Conservation (phyloP, 2,888 invertebrate genomes). For the Temnothorax ravouxi region DNA sequence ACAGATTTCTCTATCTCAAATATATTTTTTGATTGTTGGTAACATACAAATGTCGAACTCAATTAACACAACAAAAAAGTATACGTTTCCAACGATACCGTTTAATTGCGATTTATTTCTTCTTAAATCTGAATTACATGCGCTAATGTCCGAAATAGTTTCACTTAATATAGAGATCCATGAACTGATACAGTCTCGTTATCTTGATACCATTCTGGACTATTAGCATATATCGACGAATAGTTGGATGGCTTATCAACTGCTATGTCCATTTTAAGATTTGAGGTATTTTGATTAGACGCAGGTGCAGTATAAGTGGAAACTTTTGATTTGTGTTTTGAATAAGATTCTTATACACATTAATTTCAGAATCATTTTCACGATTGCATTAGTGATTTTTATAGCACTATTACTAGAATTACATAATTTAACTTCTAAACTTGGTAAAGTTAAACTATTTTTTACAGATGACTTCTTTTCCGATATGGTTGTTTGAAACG, state of each 20-base stretch:
- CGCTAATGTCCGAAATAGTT: slow-evolving; percentile 59
- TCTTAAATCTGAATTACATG: slow-evolving; percentile 50
- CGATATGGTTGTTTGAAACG: slow-evolving; percentile 13
- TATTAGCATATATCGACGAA: slow-evolving; percentile 12
- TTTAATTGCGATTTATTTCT: slow-evolving; percentile 28
- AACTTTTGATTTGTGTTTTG: slow-evolving; percentile 41
- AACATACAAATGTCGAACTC: slow-evolving; percentile 15
- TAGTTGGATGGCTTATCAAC: slow-evolving; percentile 2
- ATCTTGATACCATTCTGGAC: slow-evolving; percentile 66
- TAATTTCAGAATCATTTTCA: slow-evolving; percentile 31
- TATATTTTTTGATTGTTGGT: slow-evolving; percentile 4
- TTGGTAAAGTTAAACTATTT: slow-evolving; percentile 15
- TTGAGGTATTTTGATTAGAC: slow-evolving; percentile 35
- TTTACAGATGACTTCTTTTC: background rate
- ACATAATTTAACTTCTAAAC: slow-evolving; percentile 11
- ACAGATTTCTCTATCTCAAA: background rate
- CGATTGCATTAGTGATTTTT: slow-evolving; percentile 9
- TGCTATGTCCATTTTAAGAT: background rate
- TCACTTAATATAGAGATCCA: slow-evolving; percentile 67
- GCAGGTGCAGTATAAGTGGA: slow-evolving; percentile 8
- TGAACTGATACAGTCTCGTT: slow-evolving; percentile 64
- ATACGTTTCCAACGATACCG: slow-evolving; percentile 51
- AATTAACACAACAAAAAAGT: slow-evolving; percentile 60
- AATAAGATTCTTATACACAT: slow-evolving; percentile 26
- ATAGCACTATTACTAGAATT: background rate